Conservation (phyloP, 2,888 invertebrate genomes). For the Andrena marginata region DNA sequence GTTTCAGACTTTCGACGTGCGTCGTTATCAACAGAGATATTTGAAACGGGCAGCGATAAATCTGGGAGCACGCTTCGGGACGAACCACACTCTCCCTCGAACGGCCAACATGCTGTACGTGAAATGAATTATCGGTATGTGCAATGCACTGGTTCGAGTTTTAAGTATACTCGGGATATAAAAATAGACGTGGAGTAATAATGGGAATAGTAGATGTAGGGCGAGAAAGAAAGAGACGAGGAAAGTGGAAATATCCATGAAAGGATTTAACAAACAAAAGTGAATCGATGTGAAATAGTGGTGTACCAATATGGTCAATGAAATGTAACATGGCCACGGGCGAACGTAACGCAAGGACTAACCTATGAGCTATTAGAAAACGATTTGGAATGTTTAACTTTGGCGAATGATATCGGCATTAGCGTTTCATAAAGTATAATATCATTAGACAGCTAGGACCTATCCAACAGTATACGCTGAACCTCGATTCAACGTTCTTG, state of each 20-base stretch:
- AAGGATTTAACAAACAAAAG: not conserved
- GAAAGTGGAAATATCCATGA: not conserved
- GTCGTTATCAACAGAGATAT: too few species aligned
- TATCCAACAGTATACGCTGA: not conserved
- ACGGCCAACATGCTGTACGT: too few species aligned
- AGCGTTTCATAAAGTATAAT: not conserved
- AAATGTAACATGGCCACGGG: not conserved
- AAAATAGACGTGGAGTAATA: not conserved
- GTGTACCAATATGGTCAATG: not conserved
- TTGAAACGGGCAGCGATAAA: too few species aligned
- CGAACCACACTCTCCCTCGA: too few species aligned
- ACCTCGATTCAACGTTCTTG: not conserved
- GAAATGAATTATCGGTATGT: not conserved
- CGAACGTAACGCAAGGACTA: not conserved
- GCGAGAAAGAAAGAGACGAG: not conserved
- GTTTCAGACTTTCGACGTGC: too few species aligned
- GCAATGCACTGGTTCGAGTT: not conserved
- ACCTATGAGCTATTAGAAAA: constrained; percentile 2
- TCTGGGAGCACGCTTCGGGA: too few species aligned
- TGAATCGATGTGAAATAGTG: not conserved
- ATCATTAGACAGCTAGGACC: too few species aligned
- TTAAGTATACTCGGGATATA: not conserved
- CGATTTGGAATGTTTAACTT: not conserved
- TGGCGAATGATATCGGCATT: not conserved
- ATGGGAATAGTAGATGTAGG: not conserved